These are phyloP conservation scores for Isichthys henryi DNA, from an alignment of 2,113 vertebrate species.

Conservation along the genomic window DNA sequence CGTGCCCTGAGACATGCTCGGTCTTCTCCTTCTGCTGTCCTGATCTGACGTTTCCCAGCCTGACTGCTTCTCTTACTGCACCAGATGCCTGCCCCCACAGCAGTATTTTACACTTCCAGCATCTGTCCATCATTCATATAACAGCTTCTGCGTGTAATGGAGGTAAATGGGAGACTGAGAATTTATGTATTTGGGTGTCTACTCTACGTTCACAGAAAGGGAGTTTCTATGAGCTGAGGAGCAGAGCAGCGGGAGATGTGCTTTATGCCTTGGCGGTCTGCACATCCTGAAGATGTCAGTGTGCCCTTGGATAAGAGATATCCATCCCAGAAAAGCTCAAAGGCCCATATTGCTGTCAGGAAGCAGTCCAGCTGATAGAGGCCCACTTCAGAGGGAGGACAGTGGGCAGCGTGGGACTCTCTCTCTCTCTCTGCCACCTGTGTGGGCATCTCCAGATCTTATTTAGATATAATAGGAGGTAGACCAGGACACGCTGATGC, in stretches of 20 bases:
- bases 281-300: background rate
- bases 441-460: background rate
- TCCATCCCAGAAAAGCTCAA: background rate
- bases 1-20: background rate
- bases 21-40: background rate
- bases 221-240: background rate
- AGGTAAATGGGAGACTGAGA: background rate
- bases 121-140: background rate
- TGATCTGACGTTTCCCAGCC: background rate
- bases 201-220: background rate
- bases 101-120: background rate
- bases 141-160: background rate
- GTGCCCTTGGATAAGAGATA: background rate
- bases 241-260: background rate
- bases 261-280: background rate
- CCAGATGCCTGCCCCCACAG: background rate
- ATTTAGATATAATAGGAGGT: background rate
- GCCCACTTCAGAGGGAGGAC: background rate
- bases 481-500: slow-evolving; percentile 4
- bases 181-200: background rate
- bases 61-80: background rate
- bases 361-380: background rate
- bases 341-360: background rate
- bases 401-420: background rate
- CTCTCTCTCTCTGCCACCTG: background rate